These are phyloP conservation scores for Gymnothorax javanicus DNA, from an alignment of 2,797 vertebrate genomes.

Conservation along the genomic window DNA sequence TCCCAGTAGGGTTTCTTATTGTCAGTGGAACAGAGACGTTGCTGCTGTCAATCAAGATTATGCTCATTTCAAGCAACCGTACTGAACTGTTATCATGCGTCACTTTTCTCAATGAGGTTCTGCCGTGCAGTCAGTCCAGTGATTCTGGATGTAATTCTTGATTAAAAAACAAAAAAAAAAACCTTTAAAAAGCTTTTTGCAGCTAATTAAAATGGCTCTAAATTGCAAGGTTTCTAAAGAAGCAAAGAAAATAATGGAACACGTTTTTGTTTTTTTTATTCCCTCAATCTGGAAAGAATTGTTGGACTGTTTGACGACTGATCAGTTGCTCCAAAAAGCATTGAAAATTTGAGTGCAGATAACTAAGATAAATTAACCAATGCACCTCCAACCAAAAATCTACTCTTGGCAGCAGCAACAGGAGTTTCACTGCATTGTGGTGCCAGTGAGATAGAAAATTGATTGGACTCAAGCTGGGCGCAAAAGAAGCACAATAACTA, in stretches of 20 bases:
- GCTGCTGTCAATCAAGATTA: slow-evolving; percentile 26
- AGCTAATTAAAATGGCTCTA: neutral
- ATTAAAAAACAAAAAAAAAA: too few relatives aligned
- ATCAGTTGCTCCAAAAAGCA: neutral
- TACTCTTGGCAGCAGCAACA: neutral
- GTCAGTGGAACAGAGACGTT: neutral
- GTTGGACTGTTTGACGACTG: neutral
- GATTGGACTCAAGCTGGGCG: neutral
- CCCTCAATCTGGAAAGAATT: neutral
- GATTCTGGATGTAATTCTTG: slow-evolving; percentile 9
- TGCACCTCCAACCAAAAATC: neutral
- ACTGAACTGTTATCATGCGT: neutral
- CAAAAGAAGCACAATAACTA: neutral
- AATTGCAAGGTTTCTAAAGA: neutral
- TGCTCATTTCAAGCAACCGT: slow-evolving; percentile 4
- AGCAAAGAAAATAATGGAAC: neutral
- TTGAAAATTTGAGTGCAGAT: neutral
- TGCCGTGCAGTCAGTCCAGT: neutral
- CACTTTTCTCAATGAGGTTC: neutral
- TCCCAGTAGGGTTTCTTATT: slow-evolving; percentile 11
- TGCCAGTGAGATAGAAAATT: neutral
- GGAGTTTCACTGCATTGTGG: neutral
- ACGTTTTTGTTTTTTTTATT: too few relatives aligned
- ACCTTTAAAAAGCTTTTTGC: neutral
- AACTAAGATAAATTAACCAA: neutral